A percentile compares a stretch with the other conserved stretches of the same genome.
These are phyloP conservation scores for Orchestes rusci DNA, from an alignment of 2,888 invertebrate genomes.

Conservation along the genomic window DNA sequence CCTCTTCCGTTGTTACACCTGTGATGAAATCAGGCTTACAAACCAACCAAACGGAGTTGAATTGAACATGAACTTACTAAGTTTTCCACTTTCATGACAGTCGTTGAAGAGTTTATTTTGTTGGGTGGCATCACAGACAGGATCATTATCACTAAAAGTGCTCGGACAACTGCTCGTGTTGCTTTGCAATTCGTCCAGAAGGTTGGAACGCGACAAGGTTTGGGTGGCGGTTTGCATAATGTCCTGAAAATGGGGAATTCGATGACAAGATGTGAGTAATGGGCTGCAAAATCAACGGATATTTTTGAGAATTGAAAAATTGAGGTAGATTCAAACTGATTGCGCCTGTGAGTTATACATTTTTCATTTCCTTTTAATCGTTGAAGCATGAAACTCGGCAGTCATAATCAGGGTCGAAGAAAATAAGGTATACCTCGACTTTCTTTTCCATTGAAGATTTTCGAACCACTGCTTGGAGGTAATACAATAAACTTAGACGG, in stretches of 20 bases:
- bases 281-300: too few relatives aligned
- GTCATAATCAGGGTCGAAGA: too few relatives aligned
- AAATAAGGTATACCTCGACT: too few relatives aligned
- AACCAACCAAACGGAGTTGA: too few relatives aligned
- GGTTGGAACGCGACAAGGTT: constrained; percentile 39
- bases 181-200: constrained; percentile 44
- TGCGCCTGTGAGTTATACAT: not conserved
- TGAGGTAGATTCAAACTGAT: not conserved
- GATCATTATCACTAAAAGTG: constrained; percentile 44
- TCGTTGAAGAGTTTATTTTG: constrained; percentile 43
- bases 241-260: constrained; percentile 27
- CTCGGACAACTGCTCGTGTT: constrained; percentile 47
- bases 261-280: not conserved
- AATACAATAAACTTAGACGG: too few relatives aligned
- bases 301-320: not conserved
- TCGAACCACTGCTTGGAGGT: too few relatives aligned
- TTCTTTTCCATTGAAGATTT: too few relatives aligned
- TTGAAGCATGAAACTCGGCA: too few relatives aligned
- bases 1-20: constrained; percentile 22
- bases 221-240: constrained; percentile 38
- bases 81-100: constrained; percentile 42
- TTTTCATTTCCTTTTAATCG: constrained; percentile 11
- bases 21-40: too few relatives aligned
- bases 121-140: constrained; percentile 40
- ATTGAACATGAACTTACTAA: constrained; percentile 15